Evolutionary conservation across 2,797 vertebrate genomes (phyloP), one percentile per base, ranked within the genome.

Genomic region (Clarias platycephalus): DNA sequence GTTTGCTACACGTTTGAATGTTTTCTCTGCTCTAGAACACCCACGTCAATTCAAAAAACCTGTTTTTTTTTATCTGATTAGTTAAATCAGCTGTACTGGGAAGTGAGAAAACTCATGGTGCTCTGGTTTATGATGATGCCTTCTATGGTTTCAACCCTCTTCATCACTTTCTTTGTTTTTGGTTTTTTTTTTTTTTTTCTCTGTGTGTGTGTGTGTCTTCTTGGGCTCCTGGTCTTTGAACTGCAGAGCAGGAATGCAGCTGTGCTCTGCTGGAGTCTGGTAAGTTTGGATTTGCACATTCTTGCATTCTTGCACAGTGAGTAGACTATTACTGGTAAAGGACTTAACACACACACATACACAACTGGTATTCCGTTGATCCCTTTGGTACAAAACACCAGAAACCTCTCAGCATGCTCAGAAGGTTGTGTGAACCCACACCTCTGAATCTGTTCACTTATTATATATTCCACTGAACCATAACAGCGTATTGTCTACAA

Each of bases 191-290:
- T n/a, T n/a, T n/a, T n/a, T n/a, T n/a, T n/a, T n/a, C n/a, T n/a
- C n/a, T 53, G 63, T 70, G 60, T 26, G 74, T 63, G 77, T 78
- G 72, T 67, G 67, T 71, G 70, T 60, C 16, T 84, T 76, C 58
- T 78, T 79, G 66, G 63, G 81, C 77, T 68, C 62, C 84, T 91
- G 91, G 89, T 93, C 93, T 94, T 94, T 94, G 92, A 93, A 93
- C 93, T 91, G 89, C 86, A 88, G 92, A 91, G 93, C 93, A 92
- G 90, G 93, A 95, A 95, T 94, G 94, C 91, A 90, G 92, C 91
- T 91, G 91, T 89, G 94, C 92, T 89, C 92, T 89, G 91, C 82
- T 93, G 93, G 90, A 90, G 93, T 91, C 87, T 40, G 90, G 88
- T 91, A 85, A 89, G 88, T 88, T 68, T 83, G 81, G 89, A 89